Conservation (phyloP, 2,888 invertebrate genomes). For the Pseudolycoriella hygida region DNA sequence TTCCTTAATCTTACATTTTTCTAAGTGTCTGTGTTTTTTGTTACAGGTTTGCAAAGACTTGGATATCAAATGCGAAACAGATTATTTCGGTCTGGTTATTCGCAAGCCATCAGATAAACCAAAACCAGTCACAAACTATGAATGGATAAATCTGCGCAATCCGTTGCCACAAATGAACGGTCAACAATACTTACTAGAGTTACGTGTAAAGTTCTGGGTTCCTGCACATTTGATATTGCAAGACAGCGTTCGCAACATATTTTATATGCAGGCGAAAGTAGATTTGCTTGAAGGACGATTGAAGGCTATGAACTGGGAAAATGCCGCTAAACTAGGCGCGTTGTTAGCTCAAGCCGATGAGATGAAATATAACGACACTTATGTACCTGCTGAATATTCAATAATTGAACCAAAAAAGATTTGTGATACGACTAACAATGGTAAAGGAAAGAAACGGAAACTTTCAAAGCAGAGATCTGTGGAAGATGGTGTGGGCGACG, state of each 20-base stretch:
- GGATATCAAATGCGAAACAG: constrained; percentile 67
- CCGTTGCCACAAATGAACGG: constrained; percentile 33
- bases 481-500: constrained; percentile 14
- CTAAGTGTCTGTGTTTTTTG: too few species aligned
- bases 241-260: constrained; percentile 65
- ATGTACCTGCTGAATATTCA: constrained; percentile 17
- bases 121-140: neutral
- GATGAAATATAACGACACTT: constrained; percentile 18
- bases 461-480: constrained; percentile 27
- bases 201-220: constrained; percentile 42
- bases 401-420: constrained; percentile 8
- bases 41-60: constrained; percentile 66
- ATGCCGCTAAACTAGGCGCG: constrained; percentile 53
- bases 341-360: constrained; percentile 47
- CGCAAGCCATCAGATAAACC: constrained; percentile 19
- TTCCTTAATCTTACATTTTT: too few species aligned
- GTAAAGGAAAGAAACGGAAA: constrained; percentile 22
- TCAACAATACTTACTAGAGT: constrained; percentile 24
- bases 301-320: constrained; percentile 47
- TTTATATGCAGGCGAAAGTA: constrained; percentile 66
- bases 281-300: constrained; percentile 59
- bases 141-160: constrained; percentile 78
- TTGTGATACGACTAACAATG: neutral
- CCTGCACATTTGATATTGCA: constrained; percentile 73
- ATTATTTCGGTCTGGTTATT: constrained; percentile 71